phyloP scores from a whole-genome alignment of 2,113 vertebrate species.

The Machaerirhynchus nigripectus region DNA sequence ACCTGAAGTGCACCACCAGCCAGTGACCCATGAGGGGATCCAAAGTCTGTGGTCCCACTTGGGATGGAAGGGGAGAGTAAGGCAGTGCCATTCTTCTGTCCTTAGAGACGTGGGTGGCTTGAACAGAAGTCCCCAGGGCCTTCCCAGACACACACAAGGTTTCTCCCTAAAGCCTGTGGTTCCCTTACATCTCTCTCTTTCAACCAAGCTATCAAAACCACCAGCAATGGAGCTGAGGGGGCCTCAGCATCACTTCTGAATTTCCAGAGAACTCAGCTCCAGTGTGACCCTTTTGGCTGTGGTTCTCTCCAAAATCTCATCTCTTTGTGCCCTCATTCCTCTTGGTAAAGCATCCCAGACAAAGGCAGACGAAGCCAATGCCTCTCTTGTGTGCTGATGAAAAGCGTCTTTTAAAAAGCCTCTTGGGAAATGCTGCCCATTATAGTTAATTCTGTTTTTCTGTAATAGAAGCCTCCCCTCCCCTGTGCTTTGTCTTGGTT shows the following conservation, averaged over 20 bases:
- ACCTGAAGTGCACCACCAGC: background rate
- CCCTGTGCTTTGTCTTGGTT: slow-evolving; percentile 36
- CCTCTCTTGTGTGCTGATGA: slow-evolving; percentile 5
- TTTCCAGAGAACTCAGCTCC: background rate
- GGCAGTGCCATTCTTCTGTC: background rate
- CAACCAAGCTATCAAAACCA: background rate
- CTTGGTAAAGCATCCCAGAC: background rate
- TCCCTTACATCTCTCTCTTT: background rate
- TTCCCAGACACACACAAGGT: background rate
- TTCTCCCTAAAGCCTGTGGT: background rate
- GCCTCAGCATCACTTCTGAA: background rate
- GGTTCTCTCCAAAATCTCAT: background rate
- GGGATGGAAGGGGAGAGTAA: background rate
- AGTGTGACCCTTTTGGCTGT: background rate
- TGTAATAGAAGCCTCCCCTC: background rate
- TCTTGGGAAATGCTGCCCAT: slow-evolving; percentile 26
- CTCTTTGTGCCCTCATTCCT: background rate
- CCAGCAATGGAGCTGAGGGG: background rate
- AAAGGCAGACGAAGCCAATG: slow-evolving; percentile 7
- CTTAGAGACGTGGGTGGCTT: background rate
- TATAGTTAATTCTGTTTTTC: slow-evolving; percentile 15
- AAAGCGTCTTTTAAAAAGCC: slow-evolving; percentile 24
- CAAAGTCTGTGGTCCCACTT: background rate
- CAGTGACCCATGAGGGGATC: background rate
- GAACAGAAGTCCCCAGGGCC: background rate